Evolutionary conservation across 1,140 invertebrate genomes (phyloP).

Genomic region (Diplogasteroides magnus): DNA sequence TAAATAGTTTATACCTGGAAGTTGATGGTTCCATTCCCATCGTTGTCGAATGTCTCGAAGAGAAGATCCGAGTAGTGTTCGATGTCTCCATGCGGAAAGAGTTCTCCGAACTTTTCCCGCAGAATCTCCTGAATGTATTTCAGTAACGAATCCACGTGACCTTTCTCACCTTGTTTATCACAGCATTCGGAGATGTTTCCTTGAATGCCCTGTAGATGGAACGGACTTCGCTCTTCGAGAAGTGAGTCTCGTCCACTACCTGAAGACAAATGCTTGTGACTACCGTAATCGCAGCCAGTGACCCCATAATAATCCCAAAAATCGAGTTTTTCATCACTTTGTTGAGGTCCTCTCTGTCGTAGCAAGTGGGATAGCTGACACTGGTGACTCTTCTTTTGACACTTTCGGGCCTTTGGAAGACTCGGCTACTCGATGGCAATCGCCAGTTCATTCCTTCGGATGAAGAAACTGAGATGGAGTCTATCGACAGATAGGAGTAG

Average conservation of each 20-base stretch:
- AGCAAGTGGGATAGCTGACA: not conserved
- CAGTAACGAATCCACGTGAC: not conserved
- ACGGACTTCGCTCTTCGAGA: constrained; percentile 31
- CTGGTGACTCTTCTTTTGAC: not conserved
- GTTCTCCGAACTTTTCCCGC: constrained; percentile 31
- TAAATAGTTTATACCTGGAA: constrained; percentile 27
- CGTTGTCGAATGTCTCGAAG: constrained; percentile 34
- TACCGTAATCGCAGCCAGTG: constrained; percentile 5
- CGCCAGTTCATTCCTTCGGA: not conserved
- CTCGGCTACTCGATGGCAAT: not conserved
- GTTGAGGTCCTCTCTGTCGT: not conserved
- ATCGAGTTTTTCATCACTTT: too few relatives aligned
- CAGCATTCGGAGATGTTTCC: constrained; percentile 32
- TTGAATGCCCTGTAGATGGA: constrained; percentile 36
- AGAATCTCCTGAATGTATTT: constrained; percentile 16
- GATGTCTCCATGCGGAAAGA: constrained; percentile 35
- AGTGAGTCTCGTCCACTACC: constrained; percentile 34
- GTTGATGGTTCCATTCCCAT: constrained; percentile 31
- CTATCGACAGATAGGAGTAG: too few relatives aligned
- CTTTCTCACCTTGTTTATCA: constrained; percentile 29
- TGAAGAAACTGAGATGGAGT: too few relatives aligned
- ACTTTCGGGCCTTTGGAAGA: not conserved
- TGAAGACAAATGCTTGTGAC: constrained; percentile 10
- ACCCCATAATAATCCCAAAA: too few relatives aligned
- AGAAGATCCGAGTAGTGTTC: constrained; percentile 34